A percentile compares a stretch with the other conserved stretches of the same genome.
Conservation (phyloP, 2,113 vertebrate species). For the Platycercus adscitus region DNA sequence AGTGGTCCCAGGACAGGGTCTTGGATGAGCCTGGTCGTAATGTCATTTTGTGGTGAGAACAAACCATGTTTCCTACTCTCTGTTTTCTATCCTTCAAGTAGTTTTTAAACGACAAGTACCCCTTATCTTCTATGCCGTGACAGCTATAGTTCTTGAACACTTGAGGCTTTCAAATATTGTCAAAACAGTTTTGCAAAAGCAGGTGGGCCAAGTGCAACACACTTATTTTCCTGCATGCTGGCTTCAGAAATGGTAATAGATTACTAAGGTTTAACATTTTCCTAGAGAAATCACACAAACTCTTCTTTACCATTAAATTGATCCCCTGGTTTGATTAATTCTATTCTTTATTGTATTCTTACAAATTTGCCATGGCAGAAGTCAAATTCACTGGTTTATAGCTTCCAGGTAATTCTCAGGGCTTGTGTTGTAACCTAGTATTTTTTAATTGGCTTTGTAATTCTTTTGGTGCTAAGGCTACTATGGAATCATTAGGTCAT, state of each 20-base stretch:
- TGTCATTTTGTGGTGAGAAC: not conserved
- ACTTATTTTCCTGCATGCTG: not conserved
- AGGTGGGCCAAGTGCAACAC: not conserved
- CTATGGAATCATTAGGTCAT: not conserved
- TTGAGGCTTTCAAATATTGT: not conserved
- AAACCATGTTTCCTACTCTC: not conserved
- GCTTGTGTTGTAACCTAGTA: not conserved
- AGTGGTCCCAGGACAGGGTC: not conserved
- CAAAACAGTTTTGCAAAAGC: not conserved
- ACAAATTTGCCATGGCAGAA: not conserved
- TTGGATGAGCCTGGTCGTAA: not conserved
- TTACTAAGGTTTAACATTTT: not conserved
- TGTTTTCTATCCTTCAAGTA: not conserved
- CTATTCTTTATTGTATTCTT: not conserved
- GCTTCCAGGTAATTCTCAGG: not conserved
- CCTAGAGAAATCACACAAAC: not conserved
- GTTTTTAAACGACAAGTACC: not conserved
- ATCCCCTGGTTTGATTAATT: not conserved
- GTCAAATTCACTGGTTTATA: not conserved
- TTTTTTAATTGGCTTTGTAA: not conserved
- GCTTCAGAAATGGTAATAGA: not conserved
- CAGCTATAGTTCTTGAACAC: not conserved
- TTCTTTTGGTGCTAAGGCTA: not conserved
- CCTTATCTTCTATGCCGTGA: not conserved
- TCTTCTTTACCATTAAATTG: not conserved